Evolutionary conservation across 2,888 invertebrate species (phyloP).

Genomic region (Sinopyrophorus schimmeli): DNA sequence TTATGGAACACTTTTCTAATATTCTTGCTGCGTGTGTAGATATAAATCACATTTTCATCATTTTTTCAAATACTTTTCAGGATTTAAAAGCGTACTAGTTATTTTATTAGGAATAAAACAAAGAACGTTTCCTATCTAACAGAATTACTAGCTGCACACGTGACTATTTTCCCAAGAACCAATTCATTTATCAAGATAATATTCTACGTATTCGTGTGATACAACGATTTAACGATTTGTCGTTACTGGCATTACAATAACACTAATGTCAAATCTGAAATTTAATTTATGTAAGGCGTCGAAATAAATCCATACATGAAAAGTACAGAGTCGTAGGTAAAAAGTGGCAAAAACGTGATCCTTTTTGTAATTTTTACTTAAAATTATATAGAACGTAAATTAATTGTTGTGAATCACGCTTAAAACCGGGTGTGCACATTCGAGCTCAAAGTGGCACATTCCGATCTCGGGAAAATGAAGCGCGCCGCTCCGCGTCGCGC

Average conservation of each 20-base stretch:
- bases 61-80: conserved; percentile 8
- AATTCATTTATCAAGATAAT: conserved; percentile 29
- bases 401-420: no score
- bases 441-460: no score
- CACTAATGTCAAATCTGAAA: no score
- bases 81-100: conserved; percentile 13
- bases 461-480: no score
- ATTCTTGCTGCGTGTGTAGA: conserved; percentile 3
- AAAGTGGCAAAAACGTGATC: no score
- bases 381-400: no score
- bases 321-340: no score
- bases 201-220: conserved; percentile 16
- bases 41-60: conserved; percentile 4
- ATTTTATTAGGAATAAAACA: conserved; percentile 21
- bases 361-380: no score
- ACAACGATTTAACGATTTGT: conserved; percentile 26
- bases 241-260: conserved; percentile 18
- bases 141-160: conserved; percentile 21
- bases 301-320: no score
- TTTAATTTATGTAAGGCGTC: no score
- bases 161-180: conserved; percentile 26
- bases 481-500: no score
- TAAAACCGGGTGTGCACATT: no score
- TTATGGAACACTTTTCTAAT: background rate
- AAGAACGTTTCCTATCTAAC: conserved; percentile 12